A percentile compares a stretch with the other conserved stretches of the same genome.
Conservation (phyloP, 2,797 vertebrate genomes). For the Thamnophis elegans region DNA sequence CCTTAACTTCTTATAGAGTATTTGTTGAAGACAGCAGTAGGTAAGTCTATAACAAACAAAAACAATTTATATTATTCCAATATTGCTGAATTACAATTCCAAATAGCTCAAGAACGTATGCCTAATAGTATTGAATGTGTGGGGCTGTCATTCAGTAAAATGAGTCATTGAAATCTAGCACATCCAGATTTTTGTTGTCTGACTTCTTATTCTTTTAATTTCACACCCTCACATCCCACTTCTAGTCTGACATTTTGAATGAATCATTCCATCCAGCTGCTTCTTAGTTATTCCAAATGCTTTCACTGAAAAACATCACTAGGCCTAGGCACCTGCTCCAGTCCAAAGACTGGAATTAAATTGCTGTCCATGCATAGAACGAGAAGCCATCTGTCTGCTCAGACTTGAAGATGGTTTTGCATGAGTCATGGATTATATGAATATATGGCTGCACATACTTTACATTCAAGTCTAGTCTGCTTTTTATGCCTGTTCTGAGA, state of each 20-base stretch:
- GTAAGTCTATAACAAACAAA: neutral
- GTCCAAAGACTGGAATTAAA: neutral
- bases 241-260: neutral
- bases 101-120: neutral
- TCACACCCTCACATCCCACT: neutral
- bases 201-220: neutral
- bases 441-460: neutral
- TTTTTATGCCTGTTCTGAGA: neutral
- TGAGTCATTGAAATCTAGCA: neutral
- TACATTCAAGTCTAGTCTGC: neutral
- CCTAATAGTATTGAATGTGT: neutral
- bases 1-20: neutral
- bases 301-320: neutral
- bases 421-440: neutral
- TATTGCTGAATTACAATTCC: neutral
- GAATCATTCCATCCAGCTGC: neutral
- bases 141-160: neutral
- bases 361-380: neutral
- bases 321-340: neutral
- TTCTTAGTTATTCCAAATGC: neutral
- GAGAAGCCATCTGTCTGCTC: neutral
- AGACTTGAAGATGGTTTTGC: neutral
- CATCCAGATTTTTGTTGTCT: neutral
- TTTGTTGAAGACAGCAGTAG: neutral
- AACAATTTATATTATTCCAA: neutral